phyloP scores from a whole-genome alignment of 2,113 vertebrate species.

The Phrynosoma blainvillii region DNA sequence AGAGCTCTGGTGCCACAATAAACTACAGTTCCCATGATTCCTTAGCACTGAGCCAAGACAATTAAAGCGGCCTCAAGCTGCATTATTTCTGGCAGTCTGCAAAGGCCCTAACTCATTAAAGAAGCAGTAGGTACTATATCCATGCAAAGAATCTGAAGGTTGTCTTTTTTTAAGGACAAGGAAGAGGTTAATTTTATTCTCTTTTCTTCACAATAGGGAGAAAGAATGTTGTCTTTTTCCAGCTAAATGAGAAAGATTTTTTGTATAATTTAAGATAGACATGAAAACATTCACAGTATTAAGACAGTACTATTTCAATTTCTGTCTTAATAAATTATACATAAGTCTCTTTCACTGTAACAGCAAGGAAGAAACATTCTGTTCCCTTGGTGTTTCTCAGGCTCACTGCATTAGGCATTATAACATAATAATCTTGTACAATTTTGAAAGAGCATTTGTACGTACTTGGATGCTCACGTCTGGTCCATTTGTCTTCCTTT shows the following conservation, averaged over 20 bases:
- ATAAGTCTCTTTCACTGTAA: background rate
- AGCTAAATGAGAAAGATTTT: background rate
- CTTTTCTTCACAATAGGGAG: background rate
- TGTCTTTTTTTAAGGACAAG: background rate
- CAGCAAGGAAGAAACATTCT: background rate
- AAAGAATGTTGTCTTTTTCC: background rate
- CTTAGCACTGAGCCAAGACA: too few species aligned
- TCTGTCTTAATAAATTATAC: too few species aligned
- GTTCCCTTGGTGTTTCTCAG: background rate
- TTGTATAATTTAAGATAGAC: background rate
- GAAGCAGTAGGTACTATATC: too few species aligned
- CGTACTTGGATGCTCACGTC: slow-evolving; percentile 56
- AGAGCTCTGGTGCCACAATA: too few species aligned
- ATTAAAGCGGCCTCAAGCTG: too few species aligned
- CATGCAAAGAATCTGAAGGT: background rate
- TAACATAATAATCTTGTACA: background rate
- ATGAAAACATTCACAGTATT: background rate
- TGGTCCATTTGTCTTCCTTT: slow-evolving; percentile 50
- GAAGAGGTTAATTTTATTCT: background rate
- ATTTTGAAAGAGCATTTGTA: background rate
- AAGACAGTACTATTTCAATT: background rate
- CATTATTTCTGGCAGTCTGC: too few species aligned
- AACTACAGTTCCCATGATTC: too few species aligned
- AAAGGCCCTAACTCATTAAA: background rate
- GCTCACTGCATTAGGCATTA: background rate